Base-by-base conservation (phyloP, 2,113 vertebrate species). In the Hippocampus comes region DNA sequence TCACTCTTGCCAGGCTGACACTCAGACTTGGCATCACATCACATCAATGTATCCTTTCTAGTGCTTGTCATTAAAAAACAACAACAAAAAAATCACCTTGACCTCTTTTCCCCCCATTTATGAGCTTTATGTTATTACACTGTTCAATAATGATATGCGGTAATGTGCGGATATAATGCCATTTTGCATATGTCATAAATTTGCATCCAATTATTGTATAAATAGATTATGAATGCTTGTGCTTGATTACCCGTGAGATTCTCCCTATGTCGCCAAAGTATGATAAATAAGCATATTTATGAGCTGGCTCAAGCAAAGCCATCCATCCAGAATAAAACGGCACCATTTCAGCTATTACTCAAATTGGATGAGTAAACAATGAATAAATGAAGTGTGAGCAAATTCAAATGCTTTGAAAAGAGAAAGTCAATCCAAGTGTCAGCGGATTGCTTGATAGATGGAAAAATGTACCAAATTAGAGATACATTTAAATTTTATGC, bases 51-150 rank as follows among this genome's bases (percentile, higher is more conserved):
- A 68, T 59, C 69, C 67, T 63, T 66, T 46, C 21, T 14, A 43
- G 34, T 70, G 67, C 67, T 78, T 30, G 68, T 73, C 73, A 72
- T 63, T 64, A 51, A 75, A 78, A 73, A 56, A 11, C 30, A 34
- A 34, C 4, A 34, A 34, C 30, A 34, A 34, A 34, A 68, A 41
- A 42, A 2, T 5, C 25, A 15, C 48, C 4, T 4, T 12, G 9
- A 9, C 38, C 5, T 66, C 27, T 25, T 48, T 43, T 18, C n/a
- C 9, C 15, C n/a, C 12, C 2, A 25, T 9, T 66, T 12, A 46
- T 17, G 64, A 27, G 23, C 38, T 8, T 21, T 41, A n/a, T 5
- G 8, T n/a, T 9, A 41, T 21, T 10, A 41, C 34, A 41, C 61
- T 14, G 21, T 25, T 25, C 8, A 65, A 23, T 43, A 14, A 42